These are phyloP conservation scores for Oophaga sylvatica DNA, from an alignment of 2,797 vertebrate species.

Conservation along the genomic window DNA sequence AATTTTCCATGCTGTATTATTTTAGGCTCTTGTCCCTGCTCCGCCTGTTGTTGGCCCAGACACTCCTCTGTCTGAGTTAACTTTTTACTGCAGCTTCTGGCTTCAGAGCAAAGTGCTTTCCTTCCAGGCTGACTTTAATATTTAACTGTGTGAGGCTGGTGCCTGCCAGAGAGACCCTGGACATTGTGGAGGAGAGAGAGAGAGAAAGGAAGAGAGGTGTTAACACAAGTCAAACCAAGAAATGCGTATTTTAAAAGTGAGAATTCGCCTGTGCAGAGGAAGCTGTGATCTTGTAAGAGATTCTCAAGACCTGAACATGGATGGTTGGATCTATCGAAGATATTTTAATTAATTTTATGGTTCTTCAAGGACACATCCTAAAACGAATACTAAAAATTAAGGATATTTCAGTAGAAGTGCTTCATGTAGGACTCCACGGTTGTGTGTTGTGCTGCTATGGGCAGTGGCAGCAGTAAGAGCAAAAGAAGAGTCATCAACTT, in stretches of 20 bases:
- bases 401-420: background rate
- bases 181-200: background rate
- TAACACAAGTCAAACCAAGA: background rate
- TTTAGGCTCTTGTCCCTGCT: constrained; percentile 41
- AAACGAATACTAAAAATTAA: background rate
- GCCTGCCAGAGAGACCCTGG: background rate
- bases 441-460: constrained; percentile 47
- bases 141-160: constrained; percentile 47
- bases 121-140: constrained; percentile 54
- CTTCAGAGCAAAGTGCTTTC: constrained; percentile 44
- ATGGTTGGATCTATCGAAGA: background rate
- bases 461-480: constrained; percentile 66
- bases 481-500: constrained; percentile 46
- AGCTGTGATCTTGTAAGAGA: background rate
- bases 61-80: constrained; percentile 53
- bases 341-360: background rate
- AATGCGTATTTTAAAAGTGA: background rate
- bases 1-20: constrained; percentile 47
- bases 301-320: background rate
- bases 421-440: background rate
- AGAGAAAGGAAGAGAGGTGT: background rate
- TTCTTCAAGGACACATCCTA: background rate
- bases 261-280: background rate
- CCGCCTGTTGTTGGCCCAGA: constrained; percentile 46
- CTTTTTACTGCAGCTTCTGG: constrained; percentile 48